Conservation (phyloP, 1,140 invertebrate species). For the Pentalonia nigronervosa region DNA sequence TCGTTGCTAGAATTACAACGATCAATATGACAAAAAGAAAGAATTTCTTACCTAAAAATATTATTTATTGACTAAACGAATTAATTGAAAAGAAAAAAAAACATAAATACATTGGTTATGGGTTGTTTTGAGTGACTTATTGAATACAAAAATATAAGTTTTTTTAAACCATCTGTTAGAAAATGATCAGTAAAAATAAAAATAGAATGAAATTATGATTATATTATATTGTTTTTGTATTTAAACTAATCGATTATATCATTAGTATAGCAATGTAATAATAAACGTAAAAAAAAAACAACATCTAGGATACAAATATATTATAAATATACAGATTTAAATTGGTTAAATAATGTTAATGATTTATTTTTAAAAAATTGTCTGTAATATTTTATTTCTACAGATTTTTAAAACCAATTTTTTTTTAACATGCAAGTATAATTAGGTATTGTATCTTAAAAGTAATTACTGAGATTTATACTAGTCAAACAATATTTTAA, state of each 20-base stretch:
- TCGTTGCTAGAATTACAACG: slow-evolving; percentile 55
- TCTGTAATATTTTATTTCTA: slow-evolving; percentile 16
- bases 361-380: slow-evolving; percentile 24
- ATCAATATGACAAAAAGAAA: slow-evolving; percentile 34
- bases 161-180: background rate
- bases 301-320: background rate
- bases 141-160: slow-evolving; percentile 15
- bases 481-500: background rate
- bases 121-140: background rate
- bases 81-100: slow-evolving; percentile 4
- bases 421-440: slow-evolving; percentile 22
- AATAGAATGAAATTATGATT: background rate
- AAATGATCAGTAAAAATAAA: background rate
- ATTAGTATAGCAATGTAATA: slow-evolving; percentile 18
- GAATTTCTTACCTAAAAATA: slow-evolving; percentile 28
- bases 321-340: slow-evolving; percentile 16
- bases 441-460: slow-evolving; percentile 29
- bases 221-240: background rate
- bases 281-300: slow-evolving; percentile 7
- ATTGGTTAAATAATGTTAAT: background rate
- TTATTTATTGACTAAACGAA: slow-evolving; percentile 17
- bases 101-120: slow-evolving; percentile 10
- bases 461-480: slow-evolving; percentile 9
- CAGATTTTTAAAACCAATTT: background rate
- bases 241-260: background rate